A percentile compares a stretch with the other conserved stretches of the same genome.
These are phyloP conservation scores for Lasius platythorax DNA, from an alignment of 2,888 invertebrate species.

Conservation along the genomic window DNA sequence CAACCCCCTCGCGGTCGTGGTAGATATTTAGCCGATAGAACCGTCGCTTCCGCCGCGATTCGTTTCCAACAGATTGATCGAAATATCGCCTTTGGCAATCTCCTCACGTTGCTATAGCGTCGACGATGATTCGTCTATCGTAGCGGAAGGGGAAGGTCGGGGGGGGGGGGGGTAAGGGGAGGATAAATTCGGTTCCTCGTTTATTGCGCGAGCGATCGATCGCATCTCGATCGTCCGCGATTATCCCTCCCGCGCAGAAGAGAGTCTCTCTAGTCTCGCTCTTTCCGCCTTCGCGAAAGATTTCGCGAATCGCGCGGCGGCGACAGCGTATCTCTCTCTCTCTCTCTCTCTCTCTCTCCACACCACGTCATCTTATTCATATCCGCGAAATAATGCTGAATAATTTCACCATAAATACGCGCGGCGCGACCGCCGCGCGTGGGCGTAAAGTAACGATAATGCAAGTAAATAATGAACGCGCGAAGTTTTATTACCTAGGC, in stretches of 20 bases:
- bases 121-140: slow-evolving; percentile 37
- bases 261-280: background rate
- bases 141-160: background rate
- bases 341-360: too few relatives aligned
- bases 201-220: background rate
- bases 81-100: slow-evolving; percentile 36
- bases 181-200: slow-evolving; percentile 24
- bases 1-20: slow-evolving; percentile 1
- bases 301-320: slow-evolving; percentile 59
- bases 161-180: background rate
- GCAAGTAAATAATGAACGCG: slow-evolving; percentile 85
- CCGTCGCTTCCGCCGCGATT: slow-evolving; percentile 37
- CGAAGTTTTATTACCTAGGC: slow-evolving; percentile 85
- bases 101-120: slow-evolving; percentile 25
- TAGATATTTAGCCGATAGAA: slow-evolving; percentile 38
- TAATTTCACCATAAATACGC: slow-evolving; percentile 84
- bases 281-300: slow-evolving; percentile 17
- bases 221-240: background rate
- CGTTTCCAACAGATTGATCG: slow-evolving; percentile 45
- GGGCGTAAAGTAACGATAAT: slow-evolving; percentile 85
- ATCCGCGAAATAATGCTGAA: slow-evolving; percentile 84
- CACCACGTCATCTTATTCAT: slow-evolving; percentile 81
- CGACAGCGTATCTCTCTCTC: slow-evolving; percentile 65
- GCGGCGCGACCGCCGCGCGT: slow-evolving; percentile 76
- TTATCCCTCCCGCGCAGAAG: background rate